These are phyloP conservation scores for Apocrypta bakeri DNA, from an alignment of 1,140 invertebrate species.

Conservation along the genomic window DNA sequence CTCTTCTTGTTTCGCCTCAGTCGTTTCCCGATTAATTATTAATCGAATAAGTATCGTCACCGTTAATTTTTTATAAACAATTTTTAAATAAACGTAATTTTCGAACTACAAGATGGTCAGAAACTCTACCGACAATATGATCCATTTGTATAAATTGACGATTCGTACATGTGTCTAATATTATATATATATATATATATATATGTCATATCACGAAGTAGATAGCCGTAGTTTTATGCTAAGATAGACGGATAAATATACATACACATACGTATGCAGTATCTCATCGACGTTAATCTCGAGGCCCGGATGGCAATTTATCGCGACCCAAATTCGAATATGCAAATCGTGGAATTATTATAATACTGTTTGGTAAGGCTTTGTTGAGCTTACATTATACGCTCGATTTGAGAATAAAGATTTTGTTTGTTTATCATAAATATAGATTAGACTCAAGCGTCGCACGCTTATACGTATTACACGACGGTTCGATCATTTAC, in stretches of 20 bases:
- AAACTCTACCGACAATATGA: too few species aligned
- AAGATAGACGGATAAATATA: background rate
- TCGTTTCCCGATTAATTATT: too few species aligned
- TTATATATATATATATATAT: too few species aligned
- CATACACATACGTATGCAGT: background rate
- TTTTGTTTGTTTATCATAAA: slow-evolving; percentile 37
- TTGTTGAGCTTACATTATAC: slow-evolving; percentile 24
- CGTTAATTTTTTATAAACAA: too few species aligned
- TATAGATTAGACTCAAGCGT: background rate
- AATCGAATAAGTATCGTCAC: too few species aligned
- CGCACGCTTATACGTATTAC: background rate
- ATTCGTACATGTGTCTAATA: too few species aligned
- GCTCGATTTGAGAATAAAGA: background rate
- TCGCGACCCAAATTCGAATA: slow-evolving; percentile 14
- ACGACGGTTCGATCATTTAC: slow-evolving; percentile 1
- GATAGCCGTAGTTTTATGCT: slow-evolving; percentile 4
- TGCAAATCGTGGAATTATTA: slow-evolving; percentile 30
- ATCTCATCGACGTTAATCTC: background rate
- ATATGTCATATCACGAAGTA: background rate
- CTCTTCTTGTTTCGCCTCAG: too few species aligned
- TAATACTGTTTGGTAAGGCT: background rate
- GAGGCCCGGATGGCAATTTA: background rate
- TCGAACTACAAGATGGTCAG: too few species aligned
- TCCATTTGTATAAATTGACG: too few species aligned
- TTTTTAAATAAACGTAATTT: too few species aligned